Percentiles rank a stretch among this genome's conserved stretches.
Conservation (phyloP, 2,113 vertebrate genomes). For the Clinocottus analis region DNA sequence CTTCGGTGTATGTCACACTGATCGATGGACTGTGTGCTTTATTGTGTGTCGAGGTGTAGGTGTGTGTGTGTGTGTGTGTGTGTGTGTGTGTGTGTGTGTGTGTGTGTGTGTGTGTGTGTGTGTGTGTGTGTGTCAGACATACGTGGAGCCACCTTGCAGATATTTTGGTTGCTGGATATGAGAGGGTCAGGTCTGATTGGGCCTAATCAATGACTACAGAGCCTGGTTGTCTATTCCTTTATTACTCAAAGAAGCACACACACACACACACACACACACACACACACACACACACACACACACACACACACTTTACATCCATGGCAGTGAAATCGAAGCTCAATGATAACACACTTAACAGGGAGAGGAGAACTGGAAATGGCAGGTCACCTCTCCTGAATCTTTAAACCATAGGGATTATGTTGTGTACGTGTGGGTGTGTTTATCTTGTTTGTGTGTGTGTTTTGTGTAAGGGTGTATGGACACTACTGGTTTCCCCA, state of each 20-base stretch:
- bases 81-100: not conserved
- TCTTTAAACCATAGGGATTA: conserved; percentile 28
- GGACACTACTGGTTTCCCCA: conserved; percentile 36
- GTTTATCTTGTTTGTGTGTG: not conserved
- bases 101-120: conserved; percentile 31
- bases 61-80: too few species aligned
- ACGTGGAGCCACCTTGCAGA: conserved; percentile 66
- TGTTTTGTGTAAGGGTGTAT: not conserved
- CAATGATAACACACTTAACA: conserved; percentile 50
- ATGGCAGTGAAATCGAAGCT: conserved; percentile 59
- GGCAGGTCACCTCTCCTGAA: conserved; percentile 60
- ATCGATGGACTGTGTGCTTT: conserved; percentile 66
- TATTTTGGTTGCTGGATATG: conserved; percentile 53
- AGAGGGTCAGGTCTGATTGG: conserved; percentile 68
- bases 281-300: conserved; percentile 22
- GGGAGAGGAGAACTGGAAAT: conserved; percentile 56
- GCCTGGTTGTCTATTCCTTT: conserved; percentile 62
- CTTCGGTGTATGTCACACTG: conserved; percentile 66
- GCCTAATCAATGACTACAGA: conserved; percentile 74
- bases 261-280: conserved; percentile 34
- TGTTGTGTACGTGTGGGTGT: not conserved
- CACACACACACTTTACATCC: conserved; percentile 19
- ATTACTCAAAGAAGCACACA: conserved; percentile 18
- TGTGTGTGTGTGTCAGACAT: conserved; percentile 39
- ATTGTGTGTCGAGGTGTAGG: too few species aligned